Evolutionary conservation across 1,140 invertebrate genomes (phyloP), one percentile per base, ranked within the genome.

Genomic region (Meteorus sp.): DNA sequence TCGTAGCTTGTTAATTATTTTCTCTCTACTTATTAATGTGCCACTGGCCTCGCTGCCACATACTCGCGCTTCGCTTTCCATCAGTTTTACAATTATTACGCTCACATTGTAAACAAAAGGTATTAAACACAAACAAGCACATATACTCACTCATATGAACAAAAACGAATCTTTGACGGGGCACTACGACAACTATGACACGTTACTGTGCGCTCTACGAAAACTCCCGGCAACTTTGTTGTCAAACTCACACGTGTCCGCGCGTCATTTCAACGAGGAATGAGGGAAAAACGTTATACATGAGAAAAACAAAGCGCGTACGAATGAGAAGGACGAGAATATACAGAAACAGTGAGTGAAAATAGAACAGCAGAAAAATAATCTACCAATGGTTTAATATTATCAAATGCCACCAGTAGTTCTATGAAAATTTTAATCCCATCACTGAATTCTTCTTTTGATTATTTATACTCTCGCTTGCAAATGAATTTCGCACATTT

Each of bases 151-250:
- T n/a, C n/a, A n/a, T n/a, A n/a, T n/a, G n/a, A n/a, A n/a, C n/a
- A n/a, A n/a, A n/a, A n/a, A n/a, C n/a, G n/a, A n/a, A n/a, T n/a
- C n/a, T n/a, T n/a, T n/a, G n/a, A n/a, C n/a, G 35, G 45, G 60
- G 62, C 57, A 15, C 53, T 54, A 39, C 9, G 41, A 56, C 15
- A 43, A 27, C 43, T n/a, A 19, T 22, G 53, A 37, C 58, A 59
- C 61, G 61, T 51, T 51, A 59, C 60, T 61, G 63, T 67, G 63
- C 62, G 58, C 64, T 60, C 50, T 59, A 61, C 62, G 65, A 73
- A 69, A 72, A 74, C 69, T 70, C 51, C 15, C 58, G 47, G 55
- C 58, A 72, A 74, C 66, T 76, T 75, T 73, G 71, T 72, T 74
- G 64, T 69, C 60, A 63, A 75, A 73, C 67, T 72, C 65, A 65